phyloP scores from a whole-genome alignment of 2,797 vertebrate genomes.

The Pelodytes ibericus region DNA sequence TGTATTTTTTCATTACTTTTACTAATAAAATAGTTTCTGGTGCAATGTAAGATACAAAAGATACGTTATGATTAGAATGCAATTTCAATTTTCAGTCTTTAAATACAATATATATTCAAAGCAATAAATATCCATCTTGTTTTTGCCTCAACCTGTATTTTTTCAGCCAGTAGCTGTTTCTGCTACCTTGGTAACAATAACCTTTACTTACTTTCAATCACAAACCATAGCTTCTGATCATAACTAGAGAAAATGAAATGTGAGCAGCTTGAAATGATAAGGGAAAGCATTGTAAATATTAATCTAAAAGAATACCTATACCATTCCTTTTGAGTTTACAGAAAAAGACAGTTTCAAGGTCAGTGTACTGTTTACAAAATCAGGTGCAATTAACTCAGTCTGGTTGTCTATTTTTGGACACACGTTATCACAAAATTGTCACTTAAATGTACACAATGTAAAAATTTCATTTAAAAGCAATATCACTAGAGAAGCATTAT shows the following conservation, averaged over 20 bases:
- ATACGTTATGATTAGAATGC: background rate
- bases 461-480: background rate
- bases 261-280: background rate
- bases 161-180: constrained; percentile 68
- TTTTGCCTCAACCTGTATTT: constrained; percentile 66
- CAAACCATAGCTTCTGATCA: constrained; percentile 64
- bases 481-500: background rate
- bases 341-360: background rate
- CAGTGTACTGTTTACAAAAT: background rate
- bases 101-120: constrained; percentile 4
- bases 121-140: constrained; percentile 6
- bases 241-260: constrained; percentile 55
- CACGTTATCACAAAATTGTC: background rate
- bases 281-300: constrained; percentile 2
- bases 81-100: background rate
- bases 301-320: background rate
- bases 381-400: background rate
- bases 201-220: constrained; percentile 64
- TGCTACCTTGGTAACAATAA: constrained; percentile 72
- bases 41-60: background rate
- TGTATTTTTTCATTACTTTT: background rate
- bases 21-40: background rate
- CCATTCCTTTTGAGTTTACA: background rate
- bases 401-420: background rate
- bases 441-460: background rate